Percentiles rank a stretch among this genome's conserved stretches.
Evolutionary conservation across 2,797 vertebrate species (phyloP).

Genomic region (Myoxocephalus aenaeus): DNA sequence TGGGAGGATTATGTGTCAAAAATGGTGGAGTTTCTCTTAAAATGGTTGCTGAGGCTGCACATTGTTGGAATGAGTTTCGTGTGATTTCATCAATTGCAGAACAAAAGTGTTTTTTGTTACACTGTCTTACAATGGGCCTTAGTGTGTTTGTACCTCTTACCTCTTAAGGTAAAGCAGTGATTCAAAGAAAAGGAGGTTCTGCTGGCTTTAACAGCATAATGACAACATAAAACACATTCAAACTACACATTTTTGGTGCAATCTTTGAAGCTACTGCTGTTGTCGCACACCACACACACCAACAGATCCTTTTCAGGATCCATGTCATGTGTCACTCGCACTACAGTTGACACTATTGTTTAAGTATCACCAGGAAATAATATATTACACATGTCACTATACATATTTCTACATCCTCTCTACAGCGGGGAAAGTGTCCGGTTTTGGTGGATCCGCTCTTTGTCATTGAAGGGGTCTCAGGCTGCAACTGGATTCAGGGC

Average conservation of each 20-base stretch:
- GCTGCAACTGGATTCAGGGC: slow-evolving; percentile 88
- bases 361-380: slow-evolving; percentile 67
- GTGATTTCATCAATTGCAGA: slow-evolving; percentile 47
- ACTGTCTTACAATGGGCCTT: slow-evolving; percentile 28
- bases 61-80: slow-evolving; percentile 29
- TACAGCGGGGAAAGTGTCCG: slow-evolving; percentile 80
- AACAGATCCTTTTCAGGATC: slow-evolving; percentile 31
- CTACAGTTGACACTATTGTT: slow-evolving; percentile 75
- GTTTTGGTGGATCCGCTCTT: slow-evolving; percentile 58
- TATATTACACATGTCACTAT: slow-evolving; percentile 80
- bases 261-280: slow-evolving; percentile 72
- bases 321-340: slow-evolving; percentile 40
- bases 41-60: slow-evolving; percentile 51
- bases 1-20: slow-evolving; percentile 52
- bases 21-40: slow-evolving; percentile 29
- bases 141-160: slow-evolving; percentile 21
- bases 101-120: slow-evolving; percentile 22
- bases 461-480: slow-evolving; percentile 92
- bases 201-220: slow-evolving; percentile 40
- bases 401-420: slow-evolving; percentile 79
- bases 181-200: slow-evolving; percentile 4
- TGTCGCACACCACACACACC: slow-evolving; percentile 58
- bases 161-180: slow-evolving; percentile 23
- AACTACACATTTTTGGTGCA: slow-evolving; percentile 76
- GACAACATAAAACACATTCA: slow-evolving; percentile 51